Percentiles rank a stretch among this genome's conserved stretches.
Conservation (phyloP, 1,140 invertebrate species). For the Ceratina japonica region DNA sequence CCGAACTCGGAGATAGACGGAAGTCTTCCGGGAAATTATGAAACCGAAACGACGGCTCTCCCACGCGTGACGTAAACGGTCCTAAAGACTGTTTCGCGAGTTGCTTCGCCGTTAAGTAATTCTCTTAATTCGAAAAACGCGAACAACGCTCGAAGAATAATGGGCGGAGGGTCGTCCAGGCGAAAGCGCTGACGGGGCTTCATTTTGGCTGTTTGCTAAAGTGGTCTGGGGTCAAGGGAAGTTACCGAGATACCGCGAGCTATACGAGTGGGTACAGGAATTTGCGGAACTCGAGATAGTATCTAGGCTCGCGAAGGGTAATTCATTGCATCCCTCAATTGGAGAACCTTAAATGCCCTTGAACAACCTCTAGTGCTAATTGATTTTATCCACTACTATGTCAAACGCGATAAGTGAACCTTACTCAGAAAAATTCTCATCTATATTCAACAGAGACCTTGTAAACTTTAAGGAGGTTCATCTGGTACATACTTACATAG, state of each 20-base stretch:
- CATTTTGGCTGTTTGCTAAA: not conserved
- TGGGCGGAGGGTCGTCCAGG: no score
- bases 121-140: slow-evolving; percentile 5
- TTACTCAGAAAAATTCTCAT: no score
- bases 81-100: not conserved
- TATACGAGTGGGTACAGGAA: slow-evolving; percentile 1
- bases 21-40: slow-evolving; percentile 38
- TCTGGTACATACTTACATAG: no score
- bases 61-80: not conserved
- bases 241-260: not conserved
- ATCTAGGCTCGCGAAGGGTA: slow-evolving; percentile 3
- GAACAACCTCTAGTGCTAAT: not conserved
- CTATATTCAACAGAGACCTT: no score
- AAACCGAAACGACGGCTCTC: not conserved
- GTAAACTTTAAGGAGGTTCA: no score
- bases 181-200: slow-evolving; percentile 17
- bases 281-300: slow-evolving; percentile 23
- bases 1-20: not conserved
- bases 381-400: not conserved
- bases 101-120: not conserved
- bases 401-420: not conserved
- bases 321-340: not conserved
- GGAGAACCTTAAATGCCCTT: not conserved
- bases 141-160: not conserved
- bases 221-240: not conserved